Percentiles rank a stretch among this genome's conserved stretches.
Conservation (phyloP, 2,797 vertebrate species). For the Gobio occitaniae region DNA sequence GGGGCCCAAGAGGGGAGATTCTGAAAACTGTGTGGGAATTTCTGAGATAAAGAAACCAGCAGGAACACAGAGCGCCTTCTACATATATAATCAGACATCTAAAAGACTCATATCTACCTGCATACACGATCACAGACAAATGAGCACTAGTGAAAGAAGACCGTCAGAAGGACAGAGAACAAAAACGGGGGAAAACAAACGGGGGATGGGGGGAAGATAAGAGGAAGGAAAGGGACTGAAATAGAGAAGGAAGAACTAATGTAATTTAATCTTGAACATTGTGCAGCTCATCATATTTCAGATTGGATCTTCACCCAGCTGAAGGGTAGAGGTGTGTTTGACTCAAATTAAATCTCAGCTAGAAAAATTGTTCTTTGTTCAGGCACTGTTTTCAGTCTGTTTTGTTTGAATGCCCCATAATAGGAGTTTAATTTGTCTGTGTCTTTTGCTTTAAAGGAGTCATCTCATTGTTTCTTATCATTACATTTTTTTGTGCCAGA, state of each 20-base stretch:
- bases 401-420: neutral
- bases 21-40: neutral
- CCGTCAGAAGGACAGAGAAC: neutral
- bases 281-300: constrained; percentile 30
- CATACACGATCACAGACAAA: constrained; percentile 14
- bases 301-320: constrained; percentile 37
- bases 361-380: constrained; percentile 29
- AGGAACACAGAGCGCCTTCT: neutral
- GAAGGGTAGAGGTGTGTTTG: constrained; percentile 37
- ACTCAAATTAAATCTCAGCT: constrained; percentile 46
- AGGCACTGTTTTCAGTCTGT: constrained; percentile 31
- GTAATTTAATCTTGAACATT: constrained; percentile 25
- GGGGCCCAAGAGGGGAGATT: constrained; percentile 21
- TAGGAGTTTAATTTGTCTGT: constrained; percentile 22
- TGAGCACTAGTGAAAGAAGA: constrained; percentile 21
- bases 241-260: constrained; percentile 4
- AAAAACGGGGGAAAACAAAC: neutral
- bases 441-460: neutral
- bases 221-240: neutral
- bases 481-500: neutral
- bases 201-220: neutral
- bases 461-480: neutral
- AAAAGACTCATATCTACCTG: neutral
- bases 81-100: neutral
- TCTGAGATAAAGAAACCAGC: constrained; percentile 21